Conservation (phyloP, 2,797 vertebrate genomes). For the Melanotaenia maccullochi region DNA sequence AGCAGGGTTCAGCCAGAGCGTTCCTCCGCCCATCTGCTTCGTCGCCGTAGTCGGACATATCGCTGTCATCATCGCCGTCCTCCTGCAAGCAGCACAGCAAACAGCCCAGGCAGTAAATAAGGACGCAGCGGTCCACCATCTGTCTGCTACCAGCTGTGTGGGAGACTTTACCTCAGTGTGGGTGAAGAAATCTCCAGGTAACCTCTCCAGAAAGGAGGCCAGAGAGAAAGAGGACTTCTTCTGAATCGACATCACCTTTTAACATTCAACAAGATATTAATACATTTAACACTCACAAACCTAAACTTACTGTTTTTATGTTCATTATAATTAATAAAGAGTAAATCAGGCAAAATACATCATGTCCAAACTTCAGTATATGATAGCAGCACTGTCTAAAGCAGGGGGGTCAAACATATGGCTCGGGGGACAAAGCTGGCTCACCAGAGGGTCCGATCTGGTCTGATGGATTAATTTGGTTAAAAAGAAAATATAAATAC, state of each 20-base stretch:
- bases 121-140: too few species aligned
- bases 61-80: constrained; percentile 94
- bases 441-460: too few species aligned
- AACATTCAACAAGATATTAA: not conserved
- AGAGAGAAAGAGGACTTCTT: constrained; percentile 95
- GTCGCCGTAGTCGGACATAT: constrained; percentile 93
- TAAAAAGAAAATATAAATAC: too few species aligned
- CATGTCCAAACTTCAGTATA: too few species aligned
- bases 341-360: not conserved
- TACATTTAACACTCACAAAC: not conserved
- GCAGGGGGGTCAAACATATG: too few species aligned
- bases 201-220: constrained; percentile 94
- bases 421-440: too few species aligned
- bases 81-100: constrained; percentile 80
- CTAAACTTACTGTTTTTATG: not conserved
- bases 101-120: not conserved
- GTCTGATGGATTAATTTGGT: too few species aligned
- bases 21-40: constrained; percentile 92
- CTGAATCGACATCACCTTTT: constrained; percentile 94
- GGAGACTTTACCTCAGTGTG: constrained; percentile 89
- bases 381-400: too few species aligned
- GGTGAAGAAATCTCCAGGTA: constrained; percentile 97
- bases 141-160: too few species aligned
- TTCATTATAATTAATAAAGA: not conserved
- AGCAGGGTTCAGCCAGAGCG: constrained; percentile 94